Conservation (phyloP, 2,797 vertebrate genomes). For the Phataginus tricuspis region DNA sequence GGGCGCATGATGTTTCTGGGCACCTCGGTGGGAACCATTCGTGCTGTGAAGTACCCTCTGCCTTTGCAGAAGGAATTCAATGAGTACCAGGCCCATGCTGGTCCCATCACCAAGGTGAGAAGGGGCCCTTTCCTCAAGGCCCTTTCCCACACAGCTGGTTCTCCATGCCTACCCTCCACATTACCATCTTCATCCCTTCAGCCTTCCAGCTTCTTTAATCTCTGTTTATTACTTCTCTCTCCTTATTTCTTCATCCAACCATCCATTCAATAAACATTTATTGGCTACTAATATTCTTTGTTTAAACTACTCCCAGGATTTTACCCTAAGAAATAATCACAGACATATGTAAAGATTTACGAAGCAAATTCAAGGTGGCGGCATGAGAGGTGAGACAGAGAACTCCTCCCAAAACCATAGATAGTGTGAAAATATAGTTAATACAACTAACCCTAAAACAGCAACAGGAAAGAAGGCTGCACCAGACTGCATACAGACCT, state of each 20-base stretch:
- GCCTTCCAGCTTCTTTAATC: neutral
- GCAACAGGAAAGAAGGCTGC: too few relatives aligned
- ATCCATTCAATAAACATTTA: neutral
- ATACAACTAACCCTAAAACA: too few relatives aligned
- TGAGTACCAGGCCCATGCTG: constrained; percentile 92
- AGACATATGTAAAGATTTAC: neutral
- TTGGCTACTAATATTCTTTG: neutral
- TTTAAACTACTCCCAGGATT: constrained; percentile 1
- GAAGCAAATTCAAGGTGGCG: too few relatives aligned
- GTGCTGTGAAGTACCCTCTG: constrained; percentile 93
- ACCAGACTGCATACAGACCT: too few relatives aligned
- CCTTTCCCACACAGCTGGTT: neutral
- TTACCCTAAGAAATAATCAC: neutral
- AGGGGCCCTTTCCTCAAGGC: neutral
- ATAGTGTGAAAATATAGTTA: too few relatives aligned
- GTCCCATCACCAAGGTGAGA: constrained; percentile 92
- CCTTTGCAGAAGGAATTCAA: constrained; percentile 90
- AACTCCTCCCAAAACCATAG: too few relatives aligned
- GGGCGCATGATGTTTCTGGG: constrained; percentile 93
- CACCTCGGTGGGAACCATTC: constrained; percentile 91
- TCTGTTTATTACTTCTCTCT: neutral
- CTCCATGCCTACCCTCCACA: rapidly evolving
- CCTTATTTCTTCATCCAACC: neutral
- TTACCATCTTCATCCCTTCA: neutral
- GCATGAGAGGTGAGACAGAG: too few relatives aligned